Percentiles rank a stretch among this genome's conserved stretches.
Evolutionary conservation across 1,140 invertebrate species (phyloP).

Genomic region (Pemphigus obesinymphae): DNA sequence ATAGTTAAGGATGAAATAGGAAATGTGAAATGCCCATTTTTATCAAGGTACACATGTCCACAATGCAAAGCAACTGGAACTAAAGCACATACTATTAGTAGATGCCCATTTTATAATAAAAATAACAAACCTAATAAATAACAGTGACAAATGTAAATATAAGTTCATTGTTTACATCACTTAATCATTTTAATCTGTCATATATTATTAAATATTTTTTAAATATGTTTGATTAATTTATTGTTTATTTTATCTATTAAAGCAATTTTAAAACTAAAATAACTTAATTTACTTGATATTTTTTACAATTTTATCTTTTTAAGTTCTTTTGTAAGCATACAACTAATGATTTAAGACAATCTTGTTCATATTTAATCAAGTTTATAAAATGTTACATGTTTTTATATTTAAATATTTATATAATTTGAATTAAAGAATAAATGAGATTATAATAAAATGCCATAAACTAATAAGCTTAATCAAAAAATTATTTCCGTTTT

Average conservation of each 20-base stretch:
- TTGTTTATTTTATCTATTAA: slow-evolving; percentile 22
- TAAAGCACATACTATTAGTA: slow-evolving; percentile 70
- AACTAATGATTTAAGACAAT: slow-evolving; percentile 12
- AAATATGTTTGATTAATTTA: slow-evolving; percentile 19
- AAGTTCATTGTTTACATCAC: slow-evolving; percentile 1
- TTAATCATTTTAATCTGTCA: no score
- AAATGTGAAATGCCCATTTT: slow-evolving; percentile 61
- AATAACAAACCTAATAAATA: slow-evolving; percentile 24
- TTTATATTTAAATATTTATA: slow-evolving; percentile 30
- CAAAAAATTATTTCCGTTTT: no score
- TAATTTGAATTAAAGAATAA: slow-evolving; percentile 23
- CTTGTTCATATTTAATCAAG: slow-evolving; percentile 17
- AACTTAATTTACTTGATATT: slow-evolving; percentile 21
- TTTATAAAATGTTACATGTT: slow-evolving; percentile 20
- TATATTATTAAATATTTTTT: slow-evolving; percentile 18
- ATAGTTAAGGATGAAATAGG: slow-evolving; percentile 60
- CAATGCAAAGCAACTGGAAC: slow-evolving; percentile 66
- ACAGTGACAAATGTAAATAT: slow-evolving; percentile 9
- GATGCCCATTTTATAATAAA: slow-evolving; percentile 57
- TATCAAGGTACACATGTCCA: slow-evolving; percentile 64
- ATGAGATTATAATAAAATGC: neutral
- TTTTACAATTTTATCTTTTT: slow-evolving; percentile 29
- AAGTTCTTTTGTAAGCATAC: neutral
- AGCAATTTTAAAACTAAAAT: slow-evolving; percentile 24
- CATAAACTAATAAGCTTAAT: no score